Percentiles rank a stretch among this genome's conserved stretches.
Conservation (phyloP, 1,140 invertebrate species). For the Drosophila leontia region DNA sequence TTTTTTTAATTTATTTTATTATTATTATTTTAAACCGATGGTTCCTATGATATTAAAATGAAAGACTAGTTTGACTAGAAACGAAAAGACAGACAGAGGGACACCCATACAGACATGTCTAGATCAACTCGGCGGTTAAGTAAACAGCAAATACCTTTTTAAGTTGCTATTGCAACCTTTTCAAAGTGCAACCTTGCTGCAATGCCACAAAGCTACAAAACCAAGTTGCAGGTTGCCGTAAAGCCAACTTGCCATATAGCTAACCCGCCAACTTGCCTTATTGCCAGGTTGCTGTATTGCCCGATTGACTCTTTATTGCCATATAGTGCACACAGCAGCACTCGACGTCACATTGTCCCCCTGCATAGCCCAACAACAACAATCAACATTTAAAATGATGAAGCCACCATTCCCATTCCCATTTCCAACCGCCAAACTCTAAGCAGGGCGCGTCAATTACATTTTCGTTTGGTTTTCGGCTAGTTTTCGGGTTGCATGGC, state of each 20-base stretch:
- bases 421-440: not conserved
- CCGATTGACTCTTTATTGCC: not conserved
- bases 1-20: too few species aligned
- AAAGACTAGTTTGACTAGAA: too few species aligned
- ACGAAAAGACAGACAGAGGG: too few species aligned
- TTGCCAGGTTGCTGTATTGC: too few species aligned
- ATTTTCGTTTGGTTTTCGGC: constrained; percentile 40
- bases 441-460: constrained; percentile 47
- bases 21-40: too few species aligned
- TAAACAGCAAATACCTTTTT: not conserved
- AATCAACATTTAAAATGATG: constrained; percentile 50
- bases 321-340: not conserved
- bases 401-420: constrained; percentile 4
- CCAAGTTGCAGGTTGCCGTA: not conserved
- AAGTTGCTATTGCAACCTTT: not conserved
- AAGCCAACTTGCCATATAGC: not conserved
- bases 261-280: not conserved
- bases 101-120: not conserved
- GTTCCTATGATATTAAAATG: too few species aligned
- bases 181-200: not conserved
- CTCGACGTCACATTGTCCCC: not conserved
- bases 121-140: not conserved
- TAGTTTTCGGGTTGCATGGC: constrained; percentile 18
- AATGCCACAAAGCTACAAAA: too few species aligned
- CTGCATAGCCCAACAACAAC: constrained; percentile 8